Evolutionary conservation across 2,797 vertebrate species (phyloP).

Genomic region (Ispidina picta): DNA sequence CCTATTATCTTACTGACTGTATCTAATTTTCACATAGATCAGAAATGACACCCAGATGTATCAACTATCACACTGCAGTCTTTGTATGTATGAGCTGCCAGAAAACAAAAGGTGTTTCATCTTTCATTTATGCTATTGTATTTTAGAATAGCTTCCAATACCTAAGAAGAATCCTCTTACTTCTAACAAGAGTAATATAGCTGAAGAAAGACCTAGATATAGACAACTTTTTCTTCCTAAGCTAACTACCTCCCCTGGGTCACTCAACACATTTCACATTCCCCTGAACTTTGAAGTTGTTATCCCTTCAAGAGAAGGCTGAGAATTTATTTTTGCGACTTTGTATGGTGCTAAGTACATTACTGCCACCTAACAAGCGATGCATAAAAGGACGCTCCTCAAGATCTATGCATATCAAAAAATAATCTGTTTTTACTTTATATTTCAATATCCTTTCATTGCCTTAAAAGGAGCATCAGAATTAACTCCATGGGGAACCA

Average conservation of each 20-base stretch:
- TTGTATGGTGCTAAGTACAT: background rate
- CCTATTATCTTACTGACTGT: background rate
- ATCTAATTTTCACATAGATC: background rate
- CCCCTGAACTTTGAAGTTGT: background rate
- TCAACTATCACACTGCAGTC: background rate
- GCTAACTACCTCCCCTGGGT: slow-evolving; percentile 2
- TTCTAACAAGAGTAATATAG: background rate
- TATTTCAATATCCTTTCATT: slow-evolving; percentile 12
- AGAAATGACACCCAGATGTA: background rate
- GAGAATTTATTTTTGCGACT: background rate
- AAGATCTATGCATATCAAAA: background rate
- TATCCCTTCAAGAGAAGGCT: background rate
- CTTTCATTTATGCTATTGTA: background rate
- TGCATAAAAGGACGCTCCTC: background rate
- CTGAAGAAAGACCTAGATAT: background rate
- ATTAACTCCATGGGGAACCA: background rate
- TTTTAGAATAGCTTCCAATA: background rate
- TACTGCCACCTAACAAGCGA: background rate
- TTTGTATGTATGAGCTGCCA: background rate
- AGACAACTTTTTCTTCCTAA: background rate
- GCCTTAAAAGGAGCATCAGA: slow-evolving; percentile 12
- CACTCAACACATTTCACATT: background rate
- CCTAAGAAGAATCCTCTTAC: background rate
- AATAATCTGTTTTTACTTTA: slow-evolving; percentile 11
- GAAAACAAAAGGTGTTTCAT: background rate